Conservation (phyloP, 2,888 invertebrate genomes). For the Phorcus lineatus region DNA sequence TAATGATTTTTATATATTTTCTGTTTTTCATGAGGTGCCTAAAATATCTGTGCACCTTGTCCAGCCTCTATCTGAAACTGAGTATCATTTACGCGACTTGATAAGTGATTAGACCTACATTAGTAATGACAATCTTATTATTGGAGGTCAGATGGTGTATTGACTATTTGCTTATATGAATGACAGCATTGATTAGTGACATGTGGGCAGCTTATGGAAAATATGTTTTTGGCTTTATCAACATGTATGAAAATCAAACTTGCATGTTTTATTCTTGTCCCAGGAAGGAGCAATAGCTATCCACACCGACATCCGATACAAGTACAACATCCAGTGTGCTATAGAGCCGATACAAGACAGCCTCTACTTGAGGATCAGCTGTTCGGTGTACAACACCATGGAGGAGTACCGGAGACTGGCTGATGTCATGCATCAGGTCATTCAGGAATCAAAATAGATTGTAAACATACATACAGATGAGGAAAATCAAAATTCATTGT, state of each 20-base stretch:
- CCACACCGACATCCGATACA: constrained; percentile 26
- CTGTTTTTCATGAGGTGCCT: too few species aligned
- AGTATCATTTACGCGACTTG: too few species aligned
- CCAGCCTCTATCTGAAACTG: too few species aligned
- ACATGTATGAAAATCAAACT: background rate
- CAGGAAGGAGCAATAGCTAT: constrained; percentile 30
- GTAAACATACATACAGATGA: too few species aligned
- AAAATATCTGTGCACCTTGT: too few species aligned
- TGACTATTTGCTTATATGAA: too few species aligned
- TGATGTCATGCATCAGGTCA: constrained; percentile 48
- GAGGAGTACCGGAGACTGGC: constrained; percentile 59
- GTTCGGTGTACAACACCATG: constrained; percentile 60
- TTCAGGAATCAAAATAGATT: background rate
- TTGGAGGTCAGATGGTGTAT: too few species aligned
- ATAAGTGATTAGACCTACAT: too few species aligned
- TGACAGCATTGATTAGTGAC: too few species aligned
- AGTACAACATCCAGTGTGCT: constrained; percentile 30
- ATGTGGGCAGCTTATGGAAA: background rate
- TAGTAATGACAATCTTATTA: too few species aligned
- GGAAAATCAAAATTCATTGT: too few species aligned
- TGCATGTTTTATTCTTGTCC: background rate
- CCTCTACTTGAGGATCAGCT: constrained; percentile 57
- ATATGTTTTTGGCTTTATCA: background rate
- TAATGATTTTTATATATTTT: too few species aligned
- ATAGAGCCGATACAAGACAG: constrained; percentile 41